A percentile compares a stretch with the other conserved stretches of the same genome.
phyloP scores from a whole-genome alignment of 2,113 vertebrate species.

The Promerops cafer region DNA sequence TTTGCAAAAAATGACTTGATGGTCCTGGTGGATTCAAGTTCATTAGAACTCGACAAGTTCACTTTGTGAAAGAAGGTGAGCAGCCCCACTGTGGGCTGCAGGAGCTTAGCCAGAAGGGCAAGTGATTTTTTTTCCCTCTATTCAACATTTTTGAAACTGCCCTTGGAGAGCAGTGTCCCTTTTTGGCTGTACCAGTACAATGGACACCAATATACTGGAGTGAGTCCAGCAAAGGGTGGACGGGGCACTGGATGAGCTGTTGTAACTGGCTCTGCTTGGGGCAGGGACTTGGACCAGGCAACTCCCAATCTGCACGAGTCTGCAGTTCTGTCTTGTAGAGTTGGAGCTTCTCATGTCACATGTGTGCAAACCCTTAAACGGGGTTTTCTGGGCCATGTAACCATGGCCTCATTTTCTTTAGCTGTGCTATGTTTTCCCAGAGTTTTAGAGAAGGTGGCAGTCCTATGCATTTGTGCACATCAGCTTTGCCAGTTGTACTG shows the following conservation, averaged over 20 bases:
- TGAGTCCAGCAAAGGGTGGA: not conserved
- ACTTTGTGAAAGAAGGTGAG: not conserved
- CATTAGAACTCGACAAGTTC: not conserved
- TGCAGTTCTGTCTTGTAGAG: not conserved
- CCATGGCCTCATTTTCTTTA: not conserved
- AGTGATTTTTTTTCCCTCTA: not conserved
- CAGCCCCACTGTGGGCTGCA: not conserved
- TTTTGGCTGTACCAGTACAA: not conserved
- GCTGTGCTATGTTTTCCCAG: not conserved
- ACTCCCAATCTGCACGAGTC: not conserved
- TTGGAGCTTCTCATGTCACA: not conserved
- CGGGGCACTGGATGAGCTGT: not conserved
- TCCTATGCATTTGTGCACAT: not conserved
- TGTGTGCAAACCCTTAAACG: not conserved
- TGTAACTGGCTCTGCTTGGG: not conserved
- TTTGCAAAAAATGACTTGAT: not conserved
- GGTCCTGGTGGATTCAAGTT: not conserved
- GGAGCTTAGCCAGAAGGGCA: not conserved
- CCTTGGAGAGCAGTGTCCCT: not conserved
- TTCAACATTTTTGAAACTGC: not conserved
- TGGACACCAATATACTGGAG: too few species aligned
- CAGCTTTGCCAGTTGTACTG: not conserved
- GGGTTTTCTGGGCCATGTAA: not conserved
- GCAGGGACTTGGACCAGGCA: not conserved
- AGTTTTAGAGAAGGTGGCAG: not conserved